A percentile compares a stretch with the other conserved stretches of the same genome.
phyloP scores from a whole-genome alignment of 1,140 invertebrate species.

The Akabosia matsudoensis region DNA sequence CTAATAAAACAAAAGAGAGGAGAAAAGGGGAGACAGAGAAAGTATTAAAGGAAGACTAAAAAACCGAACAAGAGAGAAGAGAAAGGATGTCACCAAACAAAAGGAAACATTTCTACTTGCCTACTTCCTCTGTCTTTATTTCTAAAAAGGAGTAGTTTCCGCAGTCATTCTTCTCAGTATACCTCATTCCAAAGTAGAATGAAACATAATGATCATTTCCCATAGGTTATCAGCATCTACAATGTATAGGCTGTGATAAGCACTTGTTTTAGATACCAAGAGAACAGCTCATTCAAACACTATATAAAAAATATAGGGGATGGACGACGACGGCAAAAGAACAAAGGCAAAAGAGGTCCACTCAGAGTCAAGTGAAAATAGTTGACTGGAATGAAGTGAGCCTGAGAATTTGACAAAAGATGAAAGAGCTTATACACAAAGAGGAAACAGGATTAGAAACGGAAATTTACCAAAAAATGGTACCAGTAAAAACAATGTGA shows the following conservation, averaged over 20 bases:
- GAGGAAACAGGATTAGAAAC: neutral
- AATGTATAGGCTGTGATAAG: no score
- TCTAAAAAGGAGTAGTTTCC: neutral
- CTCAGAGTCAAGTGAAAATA: constrained; percentile 5
- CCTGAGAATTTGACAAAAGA: neutral
- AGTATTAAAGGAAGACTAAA: neutral
- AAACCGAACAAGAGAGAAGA: neutral
- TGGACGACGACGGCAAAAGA: neutral
- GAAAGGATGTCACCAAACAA: neutral
- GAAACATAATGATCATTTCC: no score
- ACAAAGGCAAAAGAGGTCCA: neutral
- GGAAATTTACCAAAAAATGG: constrained; percentile 6
- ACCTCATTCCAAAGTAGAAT: neutral
- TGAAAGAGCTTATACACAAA: neutral
- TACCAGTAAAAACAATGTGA: neutral
- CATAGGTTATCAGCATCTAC: no score
- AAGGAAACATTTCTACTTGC: neutral
- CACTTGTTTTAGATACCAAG: no score
- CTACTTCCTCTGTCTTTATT: neutral
- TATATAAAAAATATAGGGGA: neutral
- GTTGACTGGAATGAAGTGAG: constrained; percentile 8
- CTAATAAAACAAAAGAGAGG: neutral
- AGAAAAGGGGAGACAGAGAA: neutral
- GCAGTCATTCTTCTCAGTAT: neutral
- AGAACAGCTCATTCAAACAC: neutral